phyloP scores from a whole-genome alignment of 2,888 invertebrate genomes.

The Protonemura montana region DNA sequence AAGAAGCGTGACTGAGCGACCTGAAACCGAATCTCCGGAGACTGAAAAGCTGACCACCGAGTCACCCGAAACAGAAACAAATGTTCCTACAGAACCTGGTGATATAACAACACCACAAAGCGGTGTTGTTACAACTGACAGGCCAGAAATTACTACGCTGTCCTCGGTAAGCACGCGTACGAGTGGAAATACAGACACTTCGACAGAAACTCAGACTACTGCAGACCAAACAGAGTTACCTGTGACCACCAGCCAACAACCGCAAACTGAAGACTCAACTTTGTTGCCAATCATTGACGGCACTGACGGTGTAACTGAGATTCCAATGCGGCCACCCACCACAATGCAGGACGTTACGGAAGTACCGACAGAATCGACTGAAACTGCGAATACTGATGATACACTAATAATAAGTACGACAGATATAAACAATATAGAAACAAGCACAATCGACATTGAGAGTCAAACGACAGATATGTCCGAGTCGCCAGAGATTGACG shows the following conservation, averaged over 20 bases:
- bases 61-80: slow-evolving; percentile 10
- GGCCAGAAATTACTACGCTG: slow-evolving; percentile 25
- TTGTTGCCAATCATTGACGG: slow-evolving; percentile 20
- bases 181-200: slow-evolving; percentile 44
- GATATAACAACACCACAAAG: not conserved
- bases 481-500: slow-evolving; percentile 22
- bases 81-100: slow-evolving; percentile 17
- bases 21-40: not conserved
- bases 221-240: slow-evolving; percentile 5
- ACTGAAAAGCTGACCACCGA: slow-evolving; percentile 14
- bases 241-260: not conserved
- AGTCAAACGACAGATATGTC: not conserved
- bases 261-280: not conserved
- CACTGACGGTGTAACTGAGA: slow-evolving; percentile 39
- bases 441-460: slow-evolving; percentile 3
- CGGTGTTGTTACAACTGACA: slow-evolving; percentile 31
- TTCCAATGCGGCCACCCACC: not conserved
- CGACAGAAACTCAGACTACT: slow-evolving; percentile 47
- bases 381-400: not conserved
- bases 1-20: not conserved
- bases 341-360: not conserved
- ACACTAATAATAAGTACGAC: not conserved
- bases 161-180: not conserved
- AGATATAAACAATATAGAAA: not conserved
- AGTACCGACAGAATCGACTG: not conserved